Evolutionary conservation across 1,140 invertebrate genomes (phyloP), one percentile per base, ranked within the genome.

Genomic region (Belonocnema kinseyi): DNA sequence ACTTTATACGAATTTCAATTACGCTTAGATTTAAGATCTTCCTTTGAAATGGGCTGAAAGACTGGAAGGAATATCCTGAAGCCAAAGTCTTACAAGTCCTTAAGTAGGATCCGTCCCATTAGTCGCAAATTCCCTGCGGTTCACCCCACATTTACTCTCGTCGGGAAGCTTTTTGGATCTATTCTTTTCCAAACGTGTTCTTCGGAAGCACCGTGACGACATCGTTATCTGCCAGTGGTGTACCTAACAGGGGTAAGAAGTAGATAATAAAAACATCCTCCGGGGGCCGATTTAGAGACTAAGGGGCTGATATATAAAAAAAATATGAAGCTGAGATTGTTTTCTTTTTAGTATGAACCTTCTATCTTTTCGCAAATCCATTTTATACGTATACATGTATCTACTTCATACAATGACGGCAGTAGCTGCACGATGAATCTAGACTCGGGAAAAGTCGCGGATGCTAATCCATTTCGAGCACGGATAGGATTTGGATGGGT

Each of bases 51-150:
- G 2, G 13, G 21, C 72, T 3, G 40, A 50, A 79, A 56, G 72
- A 72, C 19, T 72, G 73, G 50, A 11, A 46, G 54, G 54, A 40
- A 73, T 50, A 73, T 79, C 51, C 61, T 76, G 53, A 72, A 73
- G 70, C 75, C 26, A 7, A 76, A 79, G 26, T 21, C 80, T 74
- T 52, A 74, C 70, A 78, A 82, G 73, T 78, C 77, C 78, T 77
- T 78, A 83, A 83, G 82, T 83, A 78, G 77, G 80, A 80, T 83
- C 78, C 75, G 73, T 75, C 76, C 77, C 80, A 82, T 83, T 83
- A 82, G 72, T 74, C 77, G 76, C 56, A 78, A 83, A 80, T 78
- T 80, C 77, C 73, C 77, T 78, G 14, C 73, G 61, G 61, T 66
- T 66, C 61, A 66, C 61, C 61, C 21, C 61, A 14, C 26, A 66